Base-by-base conservation (phyloP, 2,888 invertebrate genomes). In the Lasioglossum vierecki region DNA sequence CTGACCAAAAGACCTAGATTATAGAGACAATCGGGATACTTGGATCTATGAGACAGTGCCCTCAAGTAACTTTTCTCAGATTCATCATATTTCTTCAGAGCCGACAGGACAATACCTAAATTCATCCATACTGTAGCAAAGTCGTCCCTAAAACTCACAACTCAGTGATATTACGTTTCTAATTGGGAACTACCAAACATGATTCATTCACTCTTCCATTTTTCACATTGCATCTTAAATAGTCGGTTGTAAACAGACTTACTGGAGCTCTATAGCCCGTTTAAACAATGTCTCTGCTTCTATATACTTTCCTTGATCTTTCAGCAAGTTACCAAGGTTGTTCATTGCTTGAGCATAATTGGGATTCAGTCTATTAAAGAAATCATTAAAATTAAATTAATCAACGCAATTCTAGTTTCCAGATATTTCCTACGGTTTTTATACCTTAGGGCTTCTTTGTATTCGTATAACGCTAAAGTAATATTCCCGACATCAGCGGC, bases 81-180 rank as follows among this genome's bases (percentile, higher is more conserved):
- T 92, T 97, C 97, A 3, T 96, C 94, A 86, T 96, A 96, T 84
- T 97, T 96, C 89, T 97, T 96, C 76, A 97, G 95, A 63, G 97
- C 96, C 0, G 98, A 97, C 88, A 98, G 96, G 49, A 99, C 98
- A 90, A 99, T 99, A 26, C 99, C 99, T 78, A 99, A 96, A 95
- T 99, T 99, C 99, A 99, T 99, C 99, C 99, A 99, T 0, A 99
- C 99, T 0, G 99, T 98, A 2, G 99, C 98, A 95, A 99, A 99
- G 94, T 98, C 97, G 53, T 97, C 96, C 92, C 98, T 98, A 94
- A 82, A 95, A 93, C 71, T 83, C 30, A 76, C 4, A 76, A 68
- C 72, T 71, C 68, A 71, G 26, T 82, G n/a, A 78, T 30, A 66
- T 30, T 75, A 68, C 26, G 30, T 72, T 76, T 53, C 35, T 41